Evolutionary conservation across 2,113 vertebrate genomes (phyloP).

Genomic region (Nesogale talazaci): DNA sequence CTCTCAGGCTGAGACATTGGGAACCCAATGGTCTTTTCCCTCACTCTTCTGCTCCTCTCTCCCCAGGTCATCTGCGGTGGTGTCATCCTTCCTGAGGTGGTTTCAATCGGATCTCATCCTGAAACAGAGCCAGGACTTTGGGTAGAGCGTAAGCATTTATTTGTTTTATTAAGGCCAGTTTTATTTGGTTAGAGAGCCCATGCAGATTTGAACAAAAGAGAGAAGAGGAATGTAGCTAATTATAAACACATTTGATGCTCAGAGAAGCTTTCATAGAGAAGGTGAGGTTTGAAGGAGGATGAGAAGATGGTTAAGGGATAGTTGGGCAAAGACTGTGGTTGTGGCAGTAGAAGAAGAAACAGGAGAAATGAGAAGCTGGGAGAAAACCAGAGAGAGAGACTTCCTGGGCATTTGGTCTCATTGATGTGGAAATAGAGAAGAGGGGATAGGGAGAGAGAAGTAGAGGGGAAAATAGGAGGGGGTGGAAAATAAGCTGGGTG

Average conservation of each 20-base stretch:
- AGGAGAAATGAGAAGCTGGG: too few relatives aligned
- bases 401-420: not conserved
- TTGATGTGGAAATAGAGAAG: not conserved
- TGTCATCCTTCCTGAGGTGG: slow-evolving; percentile 73
- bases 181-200: slow-evolving; percentile 58
- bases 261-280: not conserved
- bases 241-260: not conserved
- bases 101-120: slow-evolving; percentile 61
- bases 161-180: slow-evolving; percentile 34
- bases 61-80: slow-evolving; percentile 70
- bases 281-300: not conserved
- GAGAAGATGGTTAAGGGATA: not conserved
- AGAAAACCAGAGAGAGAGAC: not conserved
- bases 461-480: not conserved
- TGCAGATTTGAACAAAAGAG: not conserved
- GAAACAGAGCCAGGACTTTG: slow-evolving; percentile 61
- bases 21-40: slow-evolving; percentile 56
- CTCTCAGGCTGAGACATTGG: slow-evolving; percentile 75
- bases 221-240: not conserved
- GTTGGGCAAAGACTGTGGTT: not conserved
- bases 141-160: not conserved
- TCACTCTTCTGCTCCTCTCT: slow-evolving; percentile 11
- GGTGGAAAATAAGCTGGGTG: not conserved
- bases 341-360: not conserved
- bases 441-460: not conserved